Base-by-base conservation (phyloP, 1,140 invertebrate species). In the Hetaerina americana region DNA sequence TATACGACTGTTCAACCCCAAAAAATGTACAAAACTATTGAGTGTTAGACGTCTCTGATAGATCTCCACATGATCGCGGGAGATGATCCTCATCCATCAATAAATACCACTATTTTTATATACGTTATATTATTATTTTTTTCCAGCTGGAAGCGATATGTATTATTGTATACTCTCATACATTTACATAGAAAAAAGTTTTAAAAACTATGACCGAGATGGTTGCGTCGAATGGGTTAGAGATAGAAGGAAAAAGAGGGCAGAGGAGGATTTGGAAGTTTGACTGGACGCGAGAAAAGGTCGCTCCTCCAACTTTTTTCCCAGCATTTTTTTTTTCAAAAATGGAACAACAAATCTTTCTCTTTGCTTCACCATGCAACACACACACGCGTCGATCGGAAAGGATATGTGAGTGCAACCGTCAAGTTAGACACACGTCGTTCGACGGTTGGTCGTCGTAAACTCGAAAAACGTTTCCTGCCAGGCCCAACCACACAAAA, bases 101-200 rank as follows among this genome's bases (percentile, higher is more conserved):
- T 57, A 57, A 57, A 57, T 57, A 57, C 40, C 40, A 57, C 40
- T 57, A 57, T 57, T 57, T 57, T 57, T 57, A n/a, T n/a, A n/a
- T 57, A 57, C 40, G 40, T 57, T 57, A 57, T 57, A 57, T 57
- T n/a, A 57, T 57, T 57, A 57, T 57, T 57, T 57, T 40, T 57
- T 57, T n/a, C 40, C 40, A 57, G 40, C 40, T 57, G 40, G 40
- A 57, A 57, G 40, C 40, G 40, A 57, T 57, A 57, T 57, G 40
- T 57, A 57, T 57, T 57, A 57, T 57, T 57, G 40, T 57, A 57
- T 57, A 57, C 40, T 57, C 40, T 57, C 40, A 57, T 57, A 57
- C 40, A 57, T 57, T 57, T 57, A 57, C 40, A 57, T 57, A 57
- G 40, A 57, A 57, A 57, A 57, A 57, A 10, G 2, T 57, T 57